Conservation (phyloP, 2,797 vertebrate genomes). For the Lophotriccus pileatus region DNA sequence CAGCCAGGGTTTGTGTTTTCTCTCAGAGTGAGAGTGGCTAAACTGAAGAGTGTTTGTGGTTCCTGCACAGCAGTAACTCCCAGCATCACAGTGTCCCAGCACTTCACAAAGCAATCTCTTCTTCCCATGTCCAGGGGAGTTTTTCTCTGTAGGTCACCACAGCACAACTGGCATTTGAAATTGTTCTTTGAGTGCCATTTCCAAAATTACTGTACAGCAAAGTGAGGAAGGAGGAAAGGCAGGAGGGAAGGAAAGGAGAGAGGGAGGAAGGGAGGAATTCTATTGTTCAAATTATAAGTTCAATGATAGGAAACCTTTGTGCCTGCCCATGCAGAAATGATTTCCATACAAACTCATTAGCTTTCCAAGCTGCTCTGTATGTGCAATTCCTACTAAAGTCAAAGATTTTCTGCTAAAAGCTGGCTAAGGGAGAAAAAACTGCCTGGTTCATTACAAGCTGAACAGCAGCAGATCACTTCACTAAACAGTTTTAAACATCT, state of each 20-base stretch:
- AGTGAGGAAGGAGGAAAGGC: background rate
- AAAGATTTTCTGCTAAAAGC: background rate
- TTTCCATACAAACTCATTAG: background rate
- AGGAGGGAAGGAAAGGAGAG: background rate
- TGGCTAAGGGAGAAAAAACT: background rate
- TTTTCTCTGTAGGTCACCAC: background rate
- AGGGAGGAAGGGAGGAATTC: background rate
- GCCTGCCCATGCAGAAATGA: background rate
- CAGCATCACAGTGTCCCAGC: background rate
- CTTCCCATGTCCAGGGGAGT: rapidly evolving
- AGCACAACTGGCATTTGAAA: background rate
- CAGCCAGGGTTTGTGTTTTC: background rate
- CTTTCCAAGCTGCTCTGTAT: background rate
- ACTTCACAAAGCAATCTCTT: background rate
- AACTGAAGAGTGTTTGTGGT: background rate
- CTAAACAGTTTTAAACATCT: background rate
- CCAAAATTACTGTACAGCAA: background rate
- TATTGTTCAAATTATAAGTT: background rate
- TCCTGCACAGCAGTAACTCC: background rate
- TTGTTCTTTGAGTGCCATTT: background rate
- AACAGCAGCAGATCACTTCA: background rate
- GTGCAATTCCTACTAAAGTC: background rate
- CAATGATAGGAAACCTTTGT: background rate
- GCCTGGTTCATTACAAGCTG: background rate
- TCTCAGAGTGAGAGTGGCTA: background rate